phyloP scores from a whole-genome alignment of 1,140 invertebrate species.

The Frieseomelitta varia region DNA sequence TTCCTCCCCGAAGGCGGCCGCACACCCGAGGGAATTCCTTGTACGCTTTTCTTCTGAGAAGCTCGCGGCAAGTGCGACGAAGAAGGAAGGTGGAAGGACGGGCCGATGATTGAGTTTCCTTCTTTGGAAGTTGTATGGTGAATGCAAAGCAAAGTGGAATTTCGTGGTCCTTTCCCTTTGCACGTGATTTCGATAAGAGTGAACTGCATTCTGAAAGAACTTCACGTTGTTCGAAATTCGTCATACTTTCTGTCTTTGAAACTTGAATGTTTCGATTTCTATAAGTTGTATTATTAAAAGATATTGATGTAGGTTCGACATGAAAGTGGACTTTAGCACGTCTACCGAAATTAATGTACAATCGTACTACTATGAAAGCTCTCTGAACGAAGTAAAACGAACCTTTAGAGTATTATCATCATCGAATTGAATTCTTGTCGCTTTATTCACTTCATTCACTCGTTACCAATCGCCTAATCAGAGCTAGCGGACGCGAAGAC shows the following conservation, averaged over 20 bases:
- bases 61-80: no score
- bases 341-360: not conserved
- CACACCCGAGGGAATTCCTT: not conserved
- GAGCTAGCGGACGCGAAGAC: not conserved
- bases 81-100: not conserved
- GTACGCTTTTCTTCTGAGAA: slow-evolving; percentile 8
- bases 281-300: not conserved
- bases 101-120: not conserved
- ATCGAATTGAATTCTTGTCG: slow-evolving; percentile 10
- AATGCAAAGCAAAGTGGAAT: no score
- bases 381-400: not conserved
- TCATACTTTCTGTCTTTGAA: not conserved
- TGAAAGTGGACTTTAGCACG: not conserved
- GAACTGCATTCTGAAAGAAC: not conserved
- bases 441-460: no score
- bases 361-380: not conserved
- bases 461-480: not conserved
- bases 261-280: no score
- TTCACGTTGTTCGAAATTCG: no score
- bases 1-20: slow-evolving; percentile 45
- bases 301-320: not conserved
- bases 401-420: no score
- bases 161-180: no score
- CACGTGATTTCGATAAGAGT: not conserved
- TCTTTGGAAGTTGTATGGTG: not conserved